Conservation (phyloP, 2,113 vertebrate genomes). For the Todiramphus saurophagus region DNA sequence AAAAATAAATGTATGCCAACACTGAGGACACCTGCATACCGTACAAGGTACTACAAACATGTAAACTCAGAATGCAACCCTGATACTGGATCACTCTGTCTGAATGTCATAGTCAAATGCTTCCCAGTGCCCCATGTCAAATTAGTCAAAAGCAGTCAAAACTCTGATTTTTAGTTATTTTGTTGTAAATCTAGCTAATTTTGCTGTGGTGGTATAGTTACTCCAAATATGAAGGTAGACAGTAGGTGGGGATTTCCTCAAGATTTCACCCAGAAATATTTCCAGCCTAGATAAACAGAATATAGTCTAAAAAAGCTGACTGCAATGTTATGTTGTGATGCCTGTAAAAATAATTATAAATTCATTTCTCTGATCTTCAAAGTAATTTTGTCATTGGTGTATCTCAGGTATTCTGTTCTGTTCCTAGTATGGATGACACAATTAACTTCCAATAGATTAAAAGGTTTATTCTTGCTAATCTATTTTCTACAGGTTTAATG, state of each 20-base stretch:
- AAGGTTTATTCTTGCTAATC: not conserved
- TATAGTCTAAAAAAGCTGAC: not conserved
- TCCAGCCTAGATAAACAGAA: not conserved
- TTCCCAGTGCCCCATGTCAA: not conserved
- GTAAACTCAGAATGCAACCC: not conserved
- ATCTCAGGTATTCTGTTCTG: not conserved
- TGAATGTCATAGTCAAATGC: not conserved
- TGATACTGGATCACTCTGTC: not conserved
- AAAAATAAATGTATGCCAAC: not conserved
- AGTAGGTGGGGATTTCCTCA: not conserved
- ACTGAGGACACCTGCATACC: rapidly evolving
- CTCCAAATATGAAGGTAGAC: not conserved
- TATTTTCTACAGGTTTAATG: not conserved
- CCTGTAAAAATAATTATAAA: not conserved
- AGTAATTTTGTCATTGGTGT: not conserved
- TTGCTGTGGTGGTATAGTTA: not conserved
- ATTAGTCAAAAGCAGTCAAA: not conserved
- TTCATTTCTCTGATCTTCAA: not conserved
- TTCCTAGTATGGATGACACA: not conserved
- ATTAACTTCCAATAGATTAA: not conserved
- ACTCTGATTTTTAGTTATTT: not conserved
- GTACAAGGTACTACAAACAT: not conserved
- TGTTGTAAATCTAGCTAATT: not conserved
- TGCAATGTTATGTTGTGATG: not conserved
- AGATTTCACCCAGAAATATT: not conserved